Evolutionary conservation across 2,113 vertebrate genomes (phyloP).

Genomic region (Dunckerocampus dactyliophorus): DNA sequence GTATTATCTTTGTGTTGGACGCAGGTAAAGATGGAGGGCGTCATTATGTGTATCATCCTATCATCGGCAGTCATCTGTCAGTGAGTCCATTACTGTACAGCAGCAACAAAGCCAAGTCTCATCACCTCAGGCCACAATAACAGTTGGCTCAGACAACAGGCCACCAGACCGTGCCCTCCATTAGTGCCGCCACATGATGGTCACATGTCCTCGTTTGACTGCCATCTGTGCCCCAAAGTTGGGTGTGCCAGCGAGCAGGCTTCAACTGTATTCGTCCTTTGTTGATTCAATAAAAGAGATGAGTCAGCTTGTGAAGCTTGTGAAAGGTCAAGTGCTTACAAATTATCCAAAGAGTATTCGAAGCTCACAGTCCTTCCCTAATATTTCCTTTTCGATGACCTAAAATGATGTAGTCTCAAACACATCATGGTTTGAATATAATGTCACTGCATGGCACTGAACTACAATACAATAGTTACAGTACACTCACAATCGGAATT

Average conservation of each 20-base stretch:
- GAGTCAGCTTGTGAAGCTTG: not conserved
- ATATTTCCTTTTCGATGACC: no score
- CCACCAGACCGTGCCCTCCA: constrained; percentile 51
- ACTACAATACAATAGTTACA: no score
- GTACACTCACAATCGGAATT: no score
- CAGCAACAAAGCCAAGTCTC: constrained; percentile 25
- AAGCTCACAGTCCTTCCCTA: no score
- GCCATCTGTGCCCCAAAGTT: constrained; percentile 56
- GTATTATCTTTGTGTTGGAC: not conserved
- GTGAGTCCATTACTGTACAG: constrained; percentile 40
- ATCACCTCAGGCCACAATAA: constrained; percentile 31
- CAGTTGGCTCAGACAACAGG: constrained; percentile 50
- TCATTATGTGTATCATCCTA: constrained; percentile 14
- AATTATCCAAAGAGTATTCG: not conserved
- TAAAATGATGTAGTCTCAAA: no score
- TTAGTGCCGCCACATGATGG: constrained; percentile 53
- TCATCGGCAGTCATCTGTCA: constrained; percentile 20
- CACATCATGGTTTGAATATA: no score
- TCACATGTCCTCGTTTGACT: constrained; percentile 40
- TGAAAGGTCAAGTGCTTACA: not conserved
- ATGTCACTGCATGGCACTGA: no score
- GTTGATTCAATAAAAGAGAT: not conserved
- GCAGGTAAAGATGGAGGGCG: constrained; percentile 5
- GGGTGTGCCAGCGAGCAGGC: constrained; percentile 14
- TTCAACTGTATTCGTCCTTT: not conserved